phyloP scores from a whole-genome alignment of 2,113 vertebrate genomes.

The Dendropsophus ebraccatus region DNA sequence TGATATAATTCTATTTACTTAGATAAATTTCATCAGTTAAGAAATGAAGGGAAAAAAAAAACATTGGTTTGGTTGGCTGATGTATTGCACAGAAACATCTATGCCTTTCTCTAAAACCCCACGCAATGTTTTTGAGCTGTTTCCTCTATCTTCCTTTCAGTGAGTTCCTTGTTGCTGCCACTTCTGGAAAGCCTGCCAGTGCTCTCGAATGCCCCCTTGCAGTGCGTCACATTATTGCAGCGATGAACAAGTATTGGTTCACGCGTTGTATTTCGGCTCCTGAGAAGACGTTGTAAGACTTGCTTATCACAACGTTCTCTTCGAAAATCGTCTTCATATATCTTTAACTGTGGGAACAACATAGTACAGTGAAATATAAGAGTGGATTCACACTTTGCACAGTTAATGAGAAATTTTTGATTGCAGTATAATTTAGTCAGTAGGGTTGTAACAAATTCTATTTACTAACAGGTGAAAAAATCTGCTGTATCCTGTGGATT shows the following conservation, averaged over 20 bases:
- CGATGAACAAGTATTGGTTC: conserved; percentile 74
- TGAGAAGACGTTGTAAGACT: conserved; percentile 76
- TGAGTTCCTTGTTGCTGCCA: not conserved
- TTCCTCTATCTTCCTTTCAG: not conserved
- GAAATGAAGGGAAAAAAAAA: no score
- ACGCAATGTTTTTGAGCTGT: conserved; percentile 11
- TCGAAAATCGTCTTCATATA: conserved; percentile 79
- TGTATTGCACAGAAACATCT: not conserved
- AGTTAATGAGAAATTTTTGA: no score
- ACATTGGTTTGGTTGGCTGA: not conserved
- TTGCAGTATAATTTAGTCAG: no score
- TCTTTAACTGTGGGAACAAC: conserved; percentile 72
- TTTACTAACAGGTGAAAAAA: no score
- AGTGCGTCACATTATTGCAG: conserved; percentile 73
- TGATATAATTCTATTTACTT: no score
- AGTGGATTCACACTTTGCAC: no score
- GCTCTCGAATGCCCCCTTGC: conserved; percentile 65
- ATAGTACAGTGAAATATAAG: not conserved
- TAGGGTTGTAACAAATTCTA: no score
- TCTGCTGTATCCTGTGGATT: no score
- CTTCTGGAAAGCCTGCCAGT: conserved; percentile 60
- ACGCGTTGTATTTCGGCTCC: conserved; percentile 69
- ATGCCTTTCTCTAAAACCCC: conserved; percentile 37
- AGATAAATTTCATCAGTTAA: not conserved
- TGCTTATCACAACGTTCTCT: conserved; percentile 79